phyloP scores from a whole-genome alignment of 2,113 vertebrate genomes.

The Aviceda subcristata region DNA sequence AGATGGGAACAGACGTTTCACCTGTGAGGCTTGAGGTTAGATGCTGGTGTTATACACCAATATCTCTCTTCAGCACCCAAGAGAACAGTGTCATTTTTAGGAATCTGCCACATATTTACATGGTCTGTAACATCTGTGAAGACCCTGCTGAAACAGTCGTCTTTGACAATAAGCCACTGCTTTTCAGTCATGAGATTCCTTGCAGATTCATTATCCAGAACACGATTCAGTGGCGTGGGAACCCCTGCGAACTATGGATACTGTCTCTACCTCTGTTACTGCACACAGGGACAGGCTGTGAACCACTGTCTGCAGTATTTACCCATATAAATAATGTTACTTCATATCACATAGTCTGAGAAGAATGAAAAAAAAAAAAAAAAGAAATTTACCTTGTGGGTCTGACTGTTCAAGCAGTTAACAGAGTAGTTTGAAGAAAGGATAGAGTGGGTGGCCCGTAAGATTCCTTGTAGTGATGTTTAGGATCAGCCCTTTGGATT shows the following conservation, averaged over 20 bases:
- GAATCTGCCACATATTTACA: neutral
- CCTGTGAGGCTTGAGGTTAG: neutral
- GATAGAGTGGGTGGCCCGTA: neutral
- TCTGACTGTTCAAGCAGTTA: neutral
- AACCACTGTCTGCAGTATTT: neutral
- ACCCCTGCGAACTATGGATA: neutral
- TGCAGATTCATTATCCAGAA: neutral
- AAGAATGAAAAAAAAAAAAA: neutral
- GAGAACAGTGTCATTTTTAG: neutral
- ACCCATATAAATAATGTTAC: neutral
- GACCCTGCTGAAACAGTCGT: neutral
- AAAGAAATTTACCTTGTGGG: accelerated
- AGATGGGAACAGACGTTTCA: neutral
- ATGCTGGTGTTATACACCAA: accelerated
- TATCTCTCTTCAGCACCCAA: neutral
- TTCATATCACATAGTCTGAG: neutral
- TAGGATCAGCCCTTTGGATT: neutral
- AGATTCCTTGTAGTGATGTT: neutral
- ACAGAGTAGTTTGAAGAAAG: neutral
- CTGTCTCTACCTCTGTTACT: neutral
- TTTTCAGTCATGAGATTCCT: neutral
- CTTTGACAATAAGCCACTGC: neutral
- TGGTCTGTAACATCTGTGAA: neutral
- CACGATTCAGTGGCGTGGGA: neutral
- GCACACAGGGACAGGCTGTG: neutral